Percentiles rank a stretch among this genome's conserved stretches.
Evolutionary conservation across 1,140 invertebrate genomes (phyloP).

Genomic region (Wiebesia pumilae): DNA sequence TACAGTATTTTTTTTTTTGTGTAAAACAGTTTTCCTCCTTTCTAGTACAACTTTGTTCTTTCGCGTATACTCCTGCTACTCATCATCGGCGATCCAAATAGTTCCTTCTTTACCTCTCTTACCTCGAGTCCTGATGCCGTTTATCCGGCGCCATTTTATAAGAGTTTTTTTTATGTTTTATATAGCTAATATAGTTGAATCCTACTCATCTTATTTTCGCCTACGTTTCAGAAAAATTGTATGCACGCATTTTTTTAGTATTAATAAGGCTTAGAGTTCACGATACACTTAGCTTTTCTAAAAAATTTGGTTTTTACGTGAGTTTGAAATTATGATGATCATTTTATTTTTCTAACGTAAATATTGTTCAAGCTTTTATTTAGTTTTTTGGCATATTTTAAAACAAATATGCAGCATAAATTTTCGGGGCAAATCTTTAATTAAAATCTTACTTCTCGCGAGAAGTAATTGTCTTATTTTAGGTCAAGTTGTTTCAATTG

Average conservation of each 20-base stretch:
- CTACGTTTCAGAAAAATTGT: constrained; percentile 40
- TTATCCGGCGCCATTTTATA: constrained; percentile 24
- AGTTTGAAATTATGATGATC: constrained; percentile 15
- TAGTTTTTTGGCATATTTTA: too few species aligned
- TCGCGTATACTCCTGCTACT: constrained; percentile 46
- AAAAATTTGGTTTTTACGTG: constrained; percentile 33
- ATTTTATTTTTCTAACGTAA: background rate
- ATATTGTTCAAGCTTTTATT: background rate
- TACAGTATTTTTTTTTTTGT: constrained; percentile 2
- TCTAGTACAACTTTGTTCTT: background rate
- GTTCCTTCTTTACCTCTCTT: constrained; percentile 47
- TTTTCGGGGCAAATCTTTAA: too few species aligned
- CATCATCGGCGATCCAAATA: constrained; percentile 39
- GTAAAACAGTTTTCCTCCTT: constrained; percentile 1
- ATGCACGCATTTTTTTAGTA: constrained; percentile 40
- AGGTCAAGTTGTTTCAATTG: background rate
- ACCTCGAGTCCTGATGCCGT: constrained; percentile 5
- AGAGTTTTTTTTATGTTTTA: constrained; percentile 37
- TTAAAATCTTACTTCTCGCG: too few species aligned
- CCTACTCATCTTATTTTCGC: constrained; percentile 38
- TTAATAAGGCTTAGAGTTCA: constrained; percentile 44
- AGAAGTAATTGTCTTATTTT: background rate
- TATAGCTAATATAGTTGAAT: constrained; percentile 9
- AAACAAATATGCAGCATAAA: too few species aligned
- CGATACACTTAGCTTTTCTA: constrained; percentile 15